Percentiles rank a stretch among this genome's conserved stretches.
Conservation (phyloP, 1,140 invertebrate species). For the Euura lappo region DNA sequence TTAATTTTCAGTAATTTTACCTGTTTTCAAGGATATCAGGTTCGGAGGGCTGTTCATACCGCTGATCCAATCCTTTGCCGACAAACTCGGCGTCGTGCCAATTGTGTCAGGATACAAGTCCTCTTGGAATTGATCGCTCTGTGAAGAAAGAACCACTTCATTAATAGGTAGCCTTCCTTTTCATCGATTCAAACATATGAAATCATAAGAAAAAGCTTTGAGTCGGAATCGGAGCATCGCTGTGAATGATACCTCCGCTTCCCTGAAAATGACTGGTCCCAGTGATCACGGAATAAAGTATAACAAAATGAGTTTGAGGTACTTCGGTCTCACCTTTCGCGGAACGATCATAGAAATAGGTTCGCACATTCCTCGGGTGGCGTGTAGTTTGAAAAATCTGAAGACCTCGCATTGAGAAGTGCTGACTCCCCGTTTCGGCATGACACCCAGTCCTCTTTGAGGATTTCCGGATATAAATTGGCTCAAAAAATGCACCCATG, state of each 20-base stretch:
- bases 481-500: conserved; percentile 88
- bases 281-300: not conserved
- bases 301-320: not conserved
- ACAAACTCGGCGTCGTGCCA: conserved; percentile 79
- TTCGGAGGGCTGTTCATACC: conserved; percentile 84
- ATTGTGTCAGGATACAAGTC: conserved; percentile 94
- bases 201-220: no score
- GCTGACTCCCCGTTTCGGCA: conserved; percentile 93
- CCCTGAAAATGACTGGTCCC: no score
- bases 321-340: conserved; percentile 68
- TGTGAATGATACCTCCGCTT: no score
- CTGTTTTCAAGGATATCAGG: conserved; percentile 84
- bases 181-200: conserved; percentile 2
- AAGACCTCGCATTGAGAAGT: conserved; percentile 84
- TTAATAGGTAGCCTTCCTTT: no score
- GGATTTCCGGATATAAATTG: conserved; percentile 91
- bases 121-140: conserved; percentile 82
- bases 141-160: conserved; percentile 27
- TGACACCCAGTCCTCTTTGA: conserved; percentile 87
- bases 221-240: no score
- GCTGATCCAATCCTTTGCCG: conserved; percentile 87
- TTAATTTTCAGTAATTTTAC: conserved; percentile 46
- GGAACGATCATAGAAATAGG: conserved; percentile 95
- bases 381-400: conserved; percentile 92
- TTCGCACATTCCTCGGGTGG: conserved; percentile 84